Percentiles rank a stretch among this genome's conserved stretches.
Evolutionary conservation across 2,113 vertebrate species (phyloP).

Genomic region (Poeciliopsis occidentalis): DNA sequence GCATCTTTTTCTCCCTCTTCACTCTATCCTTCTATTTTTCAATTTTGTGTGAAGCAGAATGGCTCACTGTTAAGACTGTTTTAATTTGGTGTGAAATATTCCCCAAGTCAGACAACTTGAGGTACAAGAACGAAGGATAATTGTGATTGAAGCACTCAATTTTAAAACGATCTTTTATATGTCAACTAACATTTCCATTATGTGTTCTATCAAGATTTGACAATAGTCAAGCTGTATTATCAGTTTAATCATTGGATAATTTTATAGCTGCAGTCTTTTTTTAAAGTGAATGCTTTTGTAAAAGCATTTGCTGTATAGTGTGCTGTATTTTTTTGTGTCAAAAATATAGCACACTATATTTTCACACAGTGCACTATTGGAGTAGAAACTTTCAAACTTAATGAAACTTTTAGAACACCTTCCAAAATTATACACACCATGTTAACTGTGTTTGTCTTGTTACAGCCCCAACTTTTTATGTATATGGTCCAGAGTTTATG

Average conservation of each 20-base stretch:
- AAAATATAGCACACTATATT: too few species aligned
- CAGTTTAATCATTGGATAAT: background rate
- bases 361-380: background rate
- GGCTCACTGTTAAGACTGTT: constrained; percentile 55
- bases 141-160: constrained; percentile 35
- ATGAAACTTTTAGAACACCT: background rate
- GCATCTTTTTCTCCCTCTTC: constrained; percentile 43
- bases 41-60: constrained; percentile 63
- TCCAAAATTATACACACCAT: background rate
- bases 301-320: too few species aligned
- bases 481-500: background rate
- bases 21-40: constrained; percentile 53
- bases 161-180: constrained; percentile 14
- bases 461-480: background rate
- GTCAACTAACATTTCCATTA: background rate
- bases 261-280: background rate
- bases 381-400: background rate
- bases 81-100: constrained; percentile 59
- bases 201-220: background rate
- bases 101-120: constrained; percentile 45
- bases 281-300: background rate
- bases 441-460: background rate
- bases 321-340: too few species aligned
- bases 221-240: background rate
- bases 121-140: constrained; percentile 27